Evolutionary conservation across 2,797 vertebrate species (phyloP).

Genomic region (Distichodus sexfasciatus): DNA sequence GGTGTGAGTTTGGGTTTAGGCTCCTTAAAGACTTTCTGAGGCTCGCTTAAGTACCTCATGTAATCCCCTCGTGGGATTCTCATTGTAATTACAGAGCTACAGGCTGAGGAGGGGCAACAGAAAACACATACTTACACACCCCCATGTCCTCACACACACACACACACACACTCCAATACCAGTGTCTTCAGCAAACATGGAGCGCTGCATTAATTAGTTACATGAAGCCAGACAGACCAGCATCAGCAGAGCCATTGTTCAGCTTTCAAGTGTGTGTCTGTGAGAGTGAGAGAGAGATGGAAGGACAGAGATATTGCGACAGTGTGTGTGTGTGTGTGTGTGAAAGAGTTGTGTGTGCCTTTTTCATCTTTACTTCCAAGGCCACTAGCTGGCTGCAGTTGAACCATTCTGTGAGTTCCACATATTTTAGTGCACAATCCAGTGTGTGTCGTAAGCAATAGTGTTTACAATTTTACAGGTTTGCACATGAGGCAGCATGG

Average conservation of each 20-base stretch:
- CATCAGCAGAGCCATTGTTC: conserved; percentile 60
- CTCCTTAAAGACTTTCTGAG: conserved; percentile 40
- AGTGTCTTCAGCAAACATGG: conserved; percentile 72
- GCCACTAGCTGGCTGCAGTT: no score
- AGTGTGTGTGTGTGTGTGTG: conserved; percentile 19
- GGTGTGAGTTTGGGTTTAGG: no score
- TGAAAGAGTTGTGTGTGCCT: not conserved
- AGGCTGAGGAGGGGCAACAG: conserved; percentile 66
- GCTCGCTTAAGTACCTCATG: conserved; percentile 80
- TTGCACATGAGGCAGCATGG: no score
- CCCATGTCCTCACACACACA: not conserved
- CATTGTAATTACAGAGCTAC: conserved; percentile 84
- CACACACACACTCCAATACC: conserved; percentile 47
- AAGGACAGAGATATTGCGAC: no score
- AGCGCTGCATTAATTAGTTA: conserved; percentile 73
- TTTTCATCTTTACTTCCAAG: no score
- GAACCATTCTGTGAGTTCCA: no score
- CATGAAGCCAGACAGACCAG: conserved; percentile 65
- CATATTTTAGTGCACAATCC: no score
- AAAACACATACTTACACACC: conserved; percentile 26
- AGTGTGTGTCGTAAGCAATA: no score
- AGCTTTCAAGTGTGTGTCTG: conserved; percentile 8
- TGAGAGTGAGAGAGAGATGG: conserved; percentile 29
- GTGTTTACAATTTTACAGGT: no score
- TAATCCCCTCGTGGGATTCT: conserved; percentile 87